Base-by-base conservation (phyloP, 2,797 vertebrate genomes). In the Coilia nasus region DNA sequence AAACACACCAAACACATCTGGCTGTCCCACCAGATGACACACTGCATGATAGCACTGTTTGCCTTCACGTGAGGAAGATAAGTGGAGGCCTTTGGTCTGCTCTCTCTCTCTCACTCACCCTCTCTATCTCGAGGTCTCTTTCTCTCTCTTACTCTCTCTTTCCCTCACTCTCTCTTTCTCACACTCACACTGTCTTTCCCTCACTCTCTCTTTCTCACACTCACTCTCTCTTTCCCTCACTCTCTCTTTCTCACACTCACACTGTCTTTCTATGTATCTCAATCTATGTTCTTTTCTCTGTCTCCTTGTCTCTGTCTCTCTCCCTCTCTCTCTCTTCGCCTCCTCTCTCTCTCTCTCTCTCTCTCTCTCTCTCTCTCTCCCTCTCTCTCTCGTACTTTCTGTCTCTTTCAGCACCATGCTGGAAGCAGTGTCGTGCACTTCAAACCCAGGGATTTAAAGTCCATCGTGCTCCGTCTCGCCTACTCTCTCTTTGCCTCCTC, bases 11-110 rank as follows among this genome's bases (percentile, higher is more conserved):
- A 78, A 82, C 21, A 44, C 44, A 1, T 47, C 35, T 81, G 87
- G 81, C 87, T 90, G 88, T 81, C 46, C 10, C 31, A 54, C 35
- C 57, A 17, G 15, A 46, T 57, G 47, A 47, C 82, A 71, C 62
- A 85, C 64, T 81, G 64, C 56, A 64, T 15, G 57, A 25, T 25
- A 56, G 81, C 6, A 15, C 46, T 31, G 31, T 57, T 2, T 5
- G 62, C 64, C 21, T 9, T 31, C 71, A 78, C 71, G 71, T 78
- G 71, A 78, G 71, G 15, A 19, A 75, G 14, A 17, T 75, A 31
- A 78, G 71, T 21, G 5, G 35, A 41, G 71, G 35, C 35, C 71
- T 21, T 35, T 78, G 50, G 2, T 54, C 15, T 35, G 1, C 31
- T 71, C 67, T 71, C 67, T 31, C 10, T 71, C 67, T 35, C 15